phyloP scores from a whole-genome alignment of 2,888 invertebrate species.

The Drosophila buzzatii region DNA sequence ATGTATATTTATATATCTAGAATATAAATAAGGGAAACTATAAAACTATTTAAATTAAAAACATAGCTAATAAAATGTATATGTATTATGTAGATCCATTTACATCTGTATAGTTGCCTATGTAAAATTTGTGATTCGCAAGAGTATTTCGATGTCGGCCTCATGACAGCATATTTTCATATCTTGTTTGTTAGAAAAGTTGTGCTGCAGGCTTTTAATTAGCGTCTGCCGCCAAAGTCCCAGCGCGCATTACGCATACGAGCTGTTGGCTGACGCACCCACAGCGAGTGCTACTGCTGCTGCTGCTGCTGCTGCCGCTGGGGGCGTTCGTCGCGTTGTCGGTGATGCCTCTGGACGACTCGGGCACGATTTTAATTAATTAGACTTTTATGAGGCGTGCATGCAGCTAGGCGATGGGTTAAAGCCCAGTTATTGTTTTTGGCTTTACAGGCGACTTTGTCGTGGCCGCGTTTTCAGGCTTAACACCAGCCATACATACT shows the following conservation, averaged over 20 bases:
- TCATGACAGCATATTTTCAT: neutral
- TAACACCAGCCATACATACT: constrained; percentile 51
- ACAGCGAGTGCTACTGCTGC: constrained; percentile 27
- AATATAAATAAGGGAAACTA: no score
- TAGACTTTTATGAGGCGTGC: constrained; percentile 80
- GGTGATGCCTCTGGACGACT: constrained; percentile 61
- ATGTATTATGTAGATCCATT: no score
- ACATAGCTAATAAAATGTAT: no score
- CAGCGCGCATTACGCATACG: constrained; percentile 77
- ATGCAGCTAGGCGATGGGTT: constrained; percentile 69
- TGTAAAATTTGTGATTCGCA: neutral
- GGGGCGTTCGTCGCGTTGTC: constrained; percentile 56
- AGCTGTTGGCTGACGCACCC: constrained; percentile 54
- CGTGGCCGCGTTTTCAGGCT: constrained; percentile 50
- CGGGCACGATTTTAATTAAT: constrained; percentile 83
- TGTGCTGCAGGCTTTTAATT: constrained; percentile 74
- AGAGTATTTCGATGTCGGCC: constrained; percentile 35
- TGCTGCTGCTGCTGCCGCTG: constrained; percentile 25
- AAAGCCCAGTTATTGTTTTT: constrained; percentile 72
- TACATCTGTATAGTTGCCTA: neutral
- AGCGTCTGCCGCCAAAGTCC: constrained; percentile 67
- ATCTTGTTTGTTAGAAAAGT: constrained; percentile 57
- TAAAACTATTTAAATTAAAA: no score
- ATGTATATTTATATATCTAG: no score
- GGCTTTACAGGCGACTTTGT: constrained; percentile 64